phyloP scores from a whole-genome alignment of 2,888 invertebrate genomes.

The Piscicola geometra region DNA sequence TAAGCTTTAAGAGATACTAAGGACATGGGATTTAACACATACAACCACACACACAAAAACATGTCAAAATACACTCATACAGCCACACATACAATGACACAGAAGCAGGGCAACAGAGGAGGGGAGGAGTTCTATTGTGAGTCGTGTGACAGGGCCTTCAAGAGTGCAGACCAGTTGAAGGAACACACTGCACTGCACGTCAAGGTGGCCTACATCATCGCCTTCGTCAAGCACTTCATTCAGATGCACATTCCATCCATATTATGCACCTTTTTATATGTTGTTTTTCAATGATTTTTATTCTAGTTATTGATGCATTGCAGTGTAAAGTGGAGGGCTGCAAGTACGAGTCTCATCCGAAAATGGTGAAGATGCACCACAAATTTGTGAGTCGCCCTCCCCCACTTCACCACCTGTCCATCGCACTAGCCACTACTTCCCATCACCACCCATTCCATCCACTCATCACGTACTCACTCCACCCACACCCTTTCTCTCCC shows the following conservation, averaged over 20 bases:
- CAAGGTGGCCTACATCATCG: constrained; percentile 51
- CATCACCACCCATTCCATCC: neutral
- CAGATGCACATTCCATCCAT: neutral
- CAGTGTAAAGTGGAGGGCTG: constrained; percentile 76
- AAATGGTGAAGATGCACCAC: constrained; percentile 74
- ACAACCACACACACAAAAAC: neutral
- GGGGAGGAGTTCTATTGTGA: constrained; percentile 59
- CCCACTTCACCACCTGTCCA: neutral
- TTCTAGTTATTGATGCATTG: constrained; percentile 22
- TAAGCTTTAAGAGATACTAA: no score
- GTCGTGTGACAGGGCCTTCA: constrained; percentile 75
- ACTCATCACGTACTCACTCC: neutral
- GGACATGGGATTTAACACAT: no score
- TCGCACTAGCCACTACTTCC: no score
- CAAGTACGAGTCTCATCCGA: constrained; percentile 71
- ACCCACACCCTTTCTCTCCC: no score
- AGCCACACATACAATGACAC: neutral
- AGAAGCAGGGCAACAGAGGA: constrained; percentile 39
- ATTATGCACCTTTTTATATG: neutral
- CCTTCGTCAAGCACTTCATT: no score
- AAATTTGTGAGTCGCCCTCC: constrained; percentile 60
- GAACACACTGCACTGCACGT: constrained; percentile 71
- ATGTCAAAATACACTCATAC: neutral
- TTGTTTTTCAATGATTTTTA: neutral
- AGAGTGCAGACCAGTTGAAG: constrained; percentile 61